phyloP scores from a whole-genome alignment of 2,797 vertebrate species.

The Ciconia nigra region DNA sequence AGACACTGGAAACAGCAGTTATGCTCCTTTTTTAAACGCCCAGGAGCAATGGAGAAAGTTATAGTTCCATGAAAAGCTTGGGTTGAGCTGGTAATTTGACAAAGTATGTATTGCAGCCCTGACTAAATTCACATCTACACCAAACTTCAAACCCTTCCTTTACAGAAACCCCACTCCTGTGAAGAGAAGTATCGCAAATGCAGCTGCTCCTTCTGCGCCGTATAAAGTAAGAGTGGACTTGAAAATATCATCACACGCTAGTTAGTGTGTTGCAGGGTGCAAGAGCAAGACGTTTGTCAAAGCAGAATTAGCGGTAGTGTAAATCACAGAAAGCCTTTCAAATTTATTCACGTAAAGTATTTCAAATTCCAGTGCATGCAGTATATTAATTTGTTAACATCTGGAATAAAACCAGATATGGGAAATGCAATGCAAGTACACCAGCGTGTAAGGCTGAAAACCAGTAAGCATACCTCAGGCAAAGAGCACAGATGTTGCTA shows the following conservation, averaged over 20 bases:
- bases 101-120: not conserved
- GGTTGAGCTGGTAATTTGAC: not conserved
- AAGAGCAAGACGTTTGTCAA: constrained; percentile 9
- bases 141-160: not conserved
- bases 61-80: not conserved
- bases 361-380: not conserved
- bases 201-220: not conserved
- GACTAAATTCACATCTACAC: not conserved
- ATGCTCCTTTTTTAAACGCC: not conserved
- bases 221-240: not conserved
- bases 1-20: not conserved
- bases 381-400: not conserved
- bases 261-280: not conserved
- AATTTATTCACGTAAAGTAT: not conserved
- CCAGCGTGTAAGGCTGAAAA: not conserved
- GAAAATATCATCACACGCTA: not conserved
- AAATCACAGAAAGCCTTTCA: not conserved
- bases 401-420: not conserved
- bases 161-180: not conserved
- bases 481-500: not conserved
- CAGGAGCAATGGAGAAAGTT: not conserved
- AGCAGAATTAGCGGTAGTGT: not conserved
- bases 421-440: not conserved
- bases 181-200: not conserved
- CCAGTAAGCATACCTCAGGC: accelerated